These are phyloP conservation scores for Steatornis caripensis DNA, from an alignment of 2,113 vertebrate genomes.

Conservation along the genomic window DNA sequence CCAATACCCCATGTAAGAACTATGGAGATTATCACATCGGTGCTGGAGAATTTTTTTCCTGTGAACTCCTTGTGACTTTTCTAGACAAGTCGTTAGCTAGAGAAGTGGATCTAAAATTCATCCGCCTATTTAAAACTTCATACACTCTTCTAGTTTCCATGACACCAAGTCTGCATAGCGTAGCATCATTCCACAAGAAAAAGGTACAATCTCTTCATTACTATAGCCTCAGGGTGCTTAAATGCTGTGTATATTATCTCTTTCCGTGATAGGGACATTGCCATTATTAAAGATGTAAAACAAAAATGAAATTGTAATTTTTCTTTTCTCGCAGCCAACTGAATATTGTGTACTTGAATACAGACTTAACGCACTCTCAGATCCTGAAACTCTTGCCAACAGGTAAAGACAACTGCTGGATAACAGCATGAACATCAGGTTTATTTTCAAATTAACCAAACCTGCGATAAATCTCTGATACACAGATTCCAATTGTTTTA, in stretches of 20 bases:
- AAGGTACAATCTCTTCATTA: neutral
- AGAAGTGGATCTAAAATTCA: neutral
- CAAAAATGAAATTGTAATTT: neutral
- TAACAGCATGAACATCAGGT: neutral
- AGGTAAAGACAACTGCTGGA: neutral
- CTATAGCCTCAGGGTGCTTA: neutral
- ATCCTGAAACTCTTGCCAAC: neutral
- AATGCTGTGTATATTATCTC: neutral
- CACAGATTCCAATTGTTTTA: neutral
- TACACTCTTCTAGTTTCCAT: neutral
- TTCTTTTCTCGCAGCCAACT: neutral
- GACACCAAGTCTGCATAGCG: neutral
- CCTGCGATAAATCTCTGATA: neutral
- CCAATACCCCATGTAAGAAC: fast-evolving
- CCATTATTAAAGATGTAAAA: neutral
- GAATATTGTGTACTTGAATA: neutral
- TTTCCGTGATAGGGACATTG: neutral
- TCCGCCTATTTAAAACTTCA: neutral
- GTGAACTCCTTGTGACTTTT: neutral
- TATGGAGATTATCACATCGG: neutral
- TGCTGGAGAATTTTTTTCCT: neutral
- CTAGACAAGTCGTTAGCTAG: neutral
- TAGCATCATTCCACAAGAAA: neutral
- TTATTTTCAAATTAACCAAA: constrained; percentile 4
- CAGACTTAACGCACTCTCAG: neutral